Evolutionary conservation across 2,797 vertebrate species (phyloP).

Genomic region (Thamnophis elegans): DNA sequence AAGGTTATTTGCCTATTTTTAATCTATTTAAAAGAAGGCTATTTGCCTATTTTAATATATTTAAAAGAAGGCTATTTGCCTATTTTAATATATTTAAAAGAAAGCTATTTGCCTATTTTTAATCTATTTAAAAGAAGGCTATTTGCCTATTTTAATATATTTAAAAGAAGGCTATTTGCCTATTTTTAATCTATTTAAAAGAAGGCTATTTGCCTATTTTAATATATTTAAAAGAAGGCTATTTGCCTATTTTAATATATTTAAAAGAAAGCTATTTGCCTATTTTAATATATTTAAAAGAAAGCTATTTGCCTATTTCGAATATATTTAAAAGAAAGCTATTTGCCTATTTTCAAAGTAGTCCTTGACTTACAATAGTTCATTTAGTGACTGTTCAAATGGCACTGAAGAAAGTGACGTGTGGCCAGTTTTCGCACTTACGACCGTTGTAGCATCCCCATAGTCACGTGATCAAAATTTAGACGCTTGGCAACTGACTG

Average conservation of each 20-base stretch:
- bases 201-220: too few relatives aligned
- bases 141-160: too few relatives aligned
- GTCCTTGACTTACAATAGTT: neutral
- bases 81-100: neutral
- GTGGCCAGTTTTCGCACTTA: neutral
- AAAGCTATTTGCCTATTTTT: neutral
- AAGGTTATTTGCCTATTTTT: too few relatives aligned
- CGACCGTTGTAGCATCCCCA: fast-evolving
- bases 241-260: neutral
- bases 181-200: too few relatives aligned
- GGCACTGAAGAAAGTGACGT: neutral
- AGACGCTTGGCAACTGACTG: neutral
- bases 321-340: too few relatives aligned
- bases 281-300: too few relatives aligned
- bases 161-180: too few relatives aligned
- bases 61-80: neutral
- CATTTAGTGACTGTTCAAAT: neutral
- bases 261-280: too few relatives aligned
- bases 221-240: neutral
- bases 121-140: neutral
- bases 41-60: neutral
- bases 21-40: too few relatives aligned
- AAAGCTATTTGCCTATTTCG: too few relatives aligned
- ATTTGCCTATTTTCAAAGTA: neutral
- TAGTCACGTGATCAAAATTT: neutral